These are phyloP conservation scores for Chrosomus eos DNA, from an alignment of 2,797 vertebrate species.

Conservation along the genomic window DNA sequence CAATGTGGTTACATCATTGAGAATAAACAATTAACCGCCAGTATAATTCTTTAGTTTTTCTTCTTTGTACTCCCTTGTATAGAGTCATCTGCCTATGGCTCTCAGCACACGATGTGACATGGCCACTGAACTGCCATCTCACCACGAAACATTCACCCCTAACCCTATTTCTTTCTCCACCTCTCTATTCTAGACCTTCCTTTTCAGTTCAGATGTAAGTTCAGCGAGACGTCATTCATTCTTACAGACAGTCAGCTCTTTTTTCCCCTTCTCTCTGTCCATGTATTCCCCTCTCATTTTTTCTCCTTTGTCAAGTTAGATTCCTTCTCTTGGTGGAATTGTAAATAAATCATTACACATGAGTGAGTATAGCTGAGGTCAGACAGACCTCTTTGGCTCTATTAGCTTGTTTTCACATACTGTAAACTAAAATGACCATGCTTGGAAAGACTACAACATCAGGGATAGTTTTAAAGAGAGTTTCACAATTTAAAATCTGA, in stretches of 20 bases:
- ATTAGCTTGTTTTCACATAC: slow-evolving; percentile 18
- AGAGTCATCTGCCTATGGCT: not conserved
- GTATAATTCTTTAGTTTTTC: not conserved
- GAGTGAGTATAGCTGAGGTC: slow-evolving; percentile 14
- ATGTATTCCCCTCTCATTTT: slow-evolving; percentile 19
- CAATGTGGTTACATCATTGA: too few relatives aligned
- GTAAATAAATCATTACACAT: slow-evolving; percentile 59
- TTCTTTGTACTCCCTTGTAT: not conserved
- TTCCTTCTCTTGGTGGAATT: slow-evolving; percentile 54
- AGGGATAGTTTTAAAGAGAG: not conserved
- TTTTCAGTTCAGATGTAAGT: slow-evolving; percentile 42
- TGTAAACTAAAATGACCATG: not conserved
- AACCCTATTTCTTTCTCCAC: slow-evolving; percentile 19
- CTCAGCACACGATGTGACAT: not conserved
- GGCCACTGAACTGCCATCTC: slow-evolving; percentile 14
- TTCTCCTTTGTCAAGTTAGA: slow-evolving; percentile 37
- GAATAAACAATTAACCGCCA: not conserved
- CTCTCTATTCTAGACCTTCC: slow-evolving; percentile 28
- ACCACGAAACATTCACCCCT: slow-evolving; percentile 21
- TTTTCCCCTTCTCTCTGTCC: slow-evolving; percentile 17
- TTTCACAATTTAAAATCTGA: not conserved
- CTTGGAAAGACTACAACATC: not conserved
- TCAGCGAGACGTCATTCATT: slow-evolving; percentile 22
- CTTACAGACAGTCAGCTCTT: slow-evolving; percentile 16
- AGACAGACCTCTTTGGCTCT: slow-evolving; percentile 39